Conservation (phyloP, 1,140 invertebrate genomes). For the Uloborus diversus region DNA sequence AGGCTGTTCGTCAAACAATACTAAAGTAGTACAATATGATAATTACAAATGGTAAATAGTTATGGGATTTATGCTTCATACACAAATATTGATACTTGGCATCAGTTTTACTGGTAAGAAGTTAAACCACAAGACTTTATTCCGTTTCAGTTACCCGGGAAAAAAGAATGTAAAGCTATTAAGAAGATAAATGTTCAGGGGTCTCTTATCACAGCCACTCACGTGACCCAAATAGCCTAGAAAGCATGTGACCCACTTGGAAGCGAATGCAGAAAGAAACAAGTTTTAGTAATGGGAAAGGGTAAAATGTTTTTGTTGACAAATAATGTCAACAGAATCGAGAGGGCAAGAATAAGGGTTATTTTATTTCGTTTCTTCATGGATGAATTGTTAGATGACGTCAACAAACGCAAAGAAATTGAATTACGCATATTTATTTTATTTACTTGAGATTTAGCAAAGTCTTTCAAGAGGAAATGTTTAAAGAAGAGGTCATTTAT, state of each 20-base stretch:
- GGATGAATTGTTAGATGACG: slow-evolving; percentile 47
- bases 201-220: slow-evolving; percentile 35
- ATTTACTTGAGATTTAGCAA: slow-evolving; percentile 40
- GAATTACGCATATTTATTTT: slow-evolving; percentile 55
- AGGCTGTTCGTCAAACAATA: no score
- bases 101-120: neutral
- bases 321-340: slow-evolving; percentile 56
- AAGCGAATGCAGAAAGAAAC: slow-evolving; percentile 16
- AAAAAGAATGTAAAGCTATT: slow-evolving; percentile 46
- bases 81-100: no score
- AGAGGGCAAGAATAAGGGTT: slow-evolving; percentile 25
- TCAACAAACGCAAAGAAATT: slow-evolving; percentile 40
- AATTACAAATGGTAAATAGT: no score
- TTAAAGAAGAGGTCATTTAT: slow-evolving; percentile 33
- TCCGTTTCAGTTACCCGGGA: neutral
- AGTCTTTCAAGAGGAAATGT: neutral
- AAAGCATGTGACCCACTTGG: slow-evolving; percentile 53
- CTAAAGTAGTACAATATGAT: no score
- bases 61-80: no score
- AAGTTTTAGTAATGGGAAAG: slow-evolving; percentile 28
- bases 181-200: slow-evolving; percentile 45
- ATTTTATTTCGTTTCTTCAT: slow-evolving; percentile 45
- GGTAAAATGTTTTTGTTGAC: slow-evolving; percentile 45
- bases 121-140: neutral
- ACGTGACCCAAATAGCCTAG: slow-evolving; percentile 52